These are phyloP conservation scores for Tetragnatha montana DNA, from an alignment of 2,888 invertebrate species.

Conservation along the genomic window DNA sequence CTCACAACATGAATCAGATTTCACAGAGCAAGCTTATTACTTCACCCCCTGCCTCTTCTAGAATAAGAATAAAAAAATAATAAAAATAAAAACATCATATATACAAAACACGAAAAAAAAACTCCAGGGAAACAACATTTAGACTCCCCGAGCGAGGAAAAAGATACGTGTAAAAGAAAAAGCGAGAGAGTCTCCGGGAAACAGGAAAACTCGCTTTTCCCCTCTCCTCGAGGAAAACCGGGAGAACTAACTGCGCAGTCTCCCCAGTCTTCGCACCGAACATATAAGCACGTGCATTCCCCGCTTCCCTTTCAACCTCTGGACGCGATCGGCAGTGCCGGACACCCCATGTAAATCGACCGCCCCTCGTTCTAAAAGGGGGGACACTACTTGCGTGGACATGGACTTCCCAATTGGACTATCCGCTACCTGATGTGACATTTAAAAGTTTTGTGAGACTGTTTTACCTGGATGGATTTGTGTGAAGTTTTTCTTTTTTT, in stretches of 20 bases:
- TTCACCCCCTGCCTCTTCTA: background rate
- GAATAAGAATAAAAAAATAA: too few relatives aligned
- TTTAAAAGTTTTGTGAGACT: too few relatives aligned
- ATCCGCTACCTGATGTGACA: too few relatives aligned
- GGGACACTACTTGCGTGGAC: conserved; percentile 7
- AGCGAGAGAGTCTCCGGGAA: background rate
- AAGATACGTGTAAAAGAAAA: conserved; percentile 7
- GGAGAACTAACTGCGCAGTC: conserved; percentile 42
- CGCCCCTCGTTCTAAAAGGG: background rate
- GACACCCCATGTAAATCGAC: conserved; percentile 10
- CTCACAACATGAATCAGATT: background rate
- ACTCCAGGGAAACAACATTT: conserved; percentile 9
- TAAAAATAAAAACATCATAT: too few relatives aligned
- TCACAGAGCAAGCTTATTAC: background rate
- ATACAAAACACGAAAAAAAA: background rate
- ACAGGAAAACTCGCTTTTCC: conserved; percentile 38
- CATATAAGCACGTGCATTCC: conserved; percentile 68
- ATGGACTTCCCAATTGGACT: too few relatives aligned
- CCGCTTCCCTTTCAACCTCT: conserved; percentile 59
- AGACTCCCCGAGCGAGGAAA: conserved; percentile 6
- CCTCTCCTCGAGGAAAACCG: conserved; percentile 3
- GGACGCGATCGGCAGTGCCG: conserved; percentile 51
- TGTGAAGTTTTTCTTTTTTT: too few relatives aligned
- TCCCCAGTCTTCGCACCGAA: conserved; percentile 46
- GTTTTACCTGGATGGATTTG: too few relatives aligned